Evolutionary conservation across 2,113 vertebrate species (phyloP), one percentile per base, ranked within the genome.

Genomic region (Malurus alboscapulatus): DNA sequence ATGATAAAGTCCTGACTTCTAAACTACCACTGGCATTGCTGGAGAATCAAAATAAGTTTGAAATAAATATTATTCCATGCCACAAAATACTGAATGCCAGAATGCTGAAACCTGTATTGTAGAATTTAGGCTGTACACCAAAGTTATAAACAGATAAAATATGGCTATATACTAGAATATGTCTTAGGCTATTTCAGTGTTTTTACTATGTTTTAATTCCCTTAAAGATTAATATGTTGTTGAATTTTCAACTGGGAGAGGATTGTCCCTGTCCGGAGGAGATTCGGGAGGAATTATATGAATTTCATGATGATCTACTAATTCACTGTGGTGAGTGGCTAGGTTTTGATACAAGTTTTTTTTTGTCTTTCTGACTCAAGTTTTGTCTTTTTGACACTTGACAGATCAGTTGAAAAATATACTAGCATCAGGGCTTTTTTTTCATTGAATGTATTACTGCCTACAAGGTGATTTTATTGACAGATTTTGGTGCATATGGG

Each of bases 201-300:
- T 82, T 84, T 73, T 61, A 84, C 32, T 81, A 4, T 53, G 12
- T 53, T 92, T 88, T 78, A 59, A 87, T 84, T 75, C 27, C 36
- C 32, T 97, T 97, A 75, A 94, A 99, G 99, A 99, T 99, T 95
- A 99, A 99, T 96, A 99, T 99, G 99, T 97, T 99, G 80, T 96
- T 99, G 92, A 99, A 98, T 95, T 99, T 99, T 97, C 98, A 98
- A 96, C 96, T 97, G 94, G 99, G 99, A n/a, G 99, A 99, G 57
- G 98, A 99, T 94, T 99, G 99, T 87, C 99, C 99, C 4, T 99
- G 99, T 94, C 99, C 99, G 30, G 97, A 98, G 13, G 98, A 99
- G 73, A 99, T 99, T 95, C 98, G 98, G n/a, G 99, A 98, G 91
- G 99, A 99, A 50, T 97, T 99, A 6, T 99, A 98, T 38, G 98